Base-by-base conservation (phyloP, 2,113 vertebrate species). In the Thalassarche chlororhynchos region DNA sequence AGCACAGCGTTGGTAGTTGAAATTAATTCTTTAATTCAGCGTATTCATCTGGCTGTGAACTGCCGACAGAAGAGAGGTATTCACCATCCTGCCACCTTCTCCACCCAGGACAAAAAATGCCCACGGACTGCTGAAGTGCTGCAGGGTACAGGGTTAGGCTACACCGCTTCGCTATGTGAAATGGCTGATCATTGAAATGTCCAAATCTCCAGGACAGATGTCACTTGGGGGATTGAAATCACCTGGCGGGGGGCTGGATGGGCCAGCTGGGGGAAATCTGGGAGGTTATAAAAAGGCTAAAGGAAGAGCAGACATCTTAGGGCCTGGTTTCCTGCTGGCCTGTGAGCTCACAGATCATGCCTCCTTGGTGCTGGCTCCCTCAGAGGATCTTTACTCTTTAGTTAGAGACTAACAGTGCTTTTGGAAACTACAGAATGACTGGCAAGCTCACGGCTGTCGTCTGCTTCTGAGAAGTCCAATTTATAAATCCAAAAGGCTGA, bases 151-250 rank as follows among this genome's bases (percentile, higher is more conserved):
- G 54, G 24, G 49, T 15, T 17, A 58, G 79, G 62, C 32, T 38
- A 3, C 10, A 42, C 19, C 2, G 0, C 57, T 52, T 57, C 3
- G 1, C 38, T 17, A 10, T 16, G 23, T 17, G n/a, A 92, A 58
- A 51, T 1, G 1, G 51, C 40, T 40, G 60, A 61, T 42, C 21
- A 26, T 55, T 38, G 28, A 66, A 60, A 49, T 34, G 40, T 18
- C 58, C 38, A 9, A 2, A 13, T 93, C 58, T 60, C 51, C 64
- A 47, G 66, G 68, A 69, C 8, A 77, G 66, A 55, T 36, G 36
- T 47, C 72, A 89, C 32, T 44, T 6, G 18, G 38, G 60, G 49
- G 44, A 74, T 1, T 58, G 68, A 81, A 76, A 80, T 62, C 58
- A 72, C 47, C 34, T 62, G 72, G 46, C 14, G 42, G 18, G 49